Conservation (phyloP, 2,113 vertebrate genomes). For the Lampris megalopsis region DNA sequence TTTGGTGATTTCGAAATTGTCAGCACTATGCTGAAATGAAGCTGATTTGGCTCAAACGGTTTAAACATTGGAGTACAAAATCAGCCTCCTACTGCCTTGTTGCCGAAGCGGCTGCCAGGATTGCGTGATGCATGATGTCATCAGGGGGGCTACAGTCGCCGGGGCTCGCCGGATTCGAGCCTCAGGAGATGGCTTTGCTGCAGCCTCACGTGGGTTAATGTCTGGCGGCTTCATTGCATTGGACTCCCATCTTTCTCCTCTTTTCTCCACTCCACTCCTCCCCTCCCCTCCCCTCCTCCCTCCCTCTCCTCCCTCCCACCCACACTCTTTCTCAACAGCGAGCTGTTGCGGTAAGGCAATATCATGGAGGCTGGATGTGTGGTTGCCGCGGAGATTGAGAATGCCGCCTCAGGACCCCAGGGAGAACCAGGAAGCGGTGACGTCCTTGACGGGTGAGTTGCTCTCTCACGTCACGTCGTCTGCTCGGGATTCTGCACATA, state of each 20-base stretch:
- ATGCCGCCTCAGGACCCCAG: constrained; percentile 74
- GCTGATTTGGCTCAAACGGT: constrained; percentile 25
- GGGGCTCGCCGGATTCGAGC: constrained; percentile 46
- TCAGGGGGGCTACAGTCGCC: constrained; percentile 61
- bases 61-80: constrained; percentile 3
- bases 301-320: constrained; percentile 43
- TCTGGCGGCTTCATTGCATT: constrained; percentile 55
- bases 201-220: constrained; percentile 67
- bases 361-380: constrained; percentile 82
- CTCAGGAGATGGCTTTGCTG: constrained; percentile 47
- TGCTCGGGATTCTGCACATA: constrained; percentile 37
- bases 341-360: constrained; percentile 80
- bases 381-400: constrained; percentile 81
- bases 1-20: constrained; percentile 23
- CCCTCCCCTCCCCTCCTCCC: constrained; percentile 38
- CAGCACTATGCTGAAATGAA: constrained; percentile 1
- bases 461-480: constrained; percentile 33
- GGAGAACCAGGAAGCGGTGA: constrained; percentile 78
- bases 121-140: constrained; percentile 69
- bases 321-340: constrained; percentile 67
- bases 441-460: constrained; percentile 81
- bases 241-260: constrained; percentile 41
- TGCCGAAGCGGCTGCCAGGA: constrained; percentile 36
- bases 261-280: constrained; percentile 13
- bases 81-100: constrained; percentile 36